Conservation (phyloP, 2,113 vertebrate species). For the Platysteira castanea region DNA sequence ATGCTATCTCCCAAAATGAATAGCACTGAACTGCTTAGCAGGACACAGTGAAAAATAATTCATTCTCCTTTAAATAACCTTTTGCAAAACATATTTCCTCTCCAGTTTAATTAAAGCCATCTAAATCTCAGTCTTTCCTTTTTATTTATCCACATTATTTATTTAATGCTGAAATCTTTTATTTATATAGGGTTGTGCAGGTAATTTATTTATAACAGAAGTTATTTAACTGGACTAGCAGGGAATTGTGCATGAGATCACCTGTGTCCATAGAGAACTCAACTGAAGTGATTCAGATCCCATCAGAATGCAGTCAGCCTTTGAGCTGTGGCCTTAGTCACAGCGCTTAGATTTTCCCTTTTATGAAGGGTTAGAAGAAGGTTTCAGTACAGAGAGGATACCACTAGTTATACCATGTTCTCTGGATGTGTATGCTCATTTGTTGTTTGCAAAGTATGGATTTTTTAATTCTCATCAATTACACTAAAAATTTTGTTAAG, state of each 20-base stretch:
- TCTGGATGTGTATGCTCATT: background rate
- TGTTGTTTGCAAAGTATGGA: background rate
- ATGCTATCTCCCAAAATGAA: background rate
- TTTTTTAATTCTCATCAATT: background rate
- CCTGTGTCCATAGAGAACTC: background rate
- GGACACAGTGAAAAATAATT: background rate
- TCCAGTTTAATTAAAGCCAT: background rate
- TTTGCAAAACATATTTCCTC: background rate
- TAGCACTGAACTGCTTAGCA: background rate
- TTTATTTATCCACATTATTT: constrained; percentile 50
- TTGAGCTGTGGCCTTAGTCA: background rate
- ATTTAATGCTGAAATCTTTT: constrained; percentile 60
- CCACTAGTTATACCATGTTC: background rate
- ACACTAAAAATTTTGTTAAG: background rate
- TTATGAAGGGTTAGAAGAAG: background rate
- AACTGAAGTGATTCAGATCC: background rate
- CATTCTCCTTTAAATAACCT: background rate
- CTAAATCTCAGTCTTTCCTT: background rate
- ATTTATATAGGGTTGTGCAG: constrained; percentile 23
- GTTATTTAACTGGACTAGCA: background rate
- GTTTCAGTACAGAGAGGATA: background rate
- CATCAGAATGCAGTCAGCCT: background rate
- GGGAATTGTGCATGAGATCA: background rate
- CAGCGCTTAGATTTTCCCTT: background rate
- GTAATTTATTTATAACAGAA: background rate